Evolutionary conservation across 2,888 invertebrate species (phyloP).

Genomic region (Idaea dimidiata): DNA sequence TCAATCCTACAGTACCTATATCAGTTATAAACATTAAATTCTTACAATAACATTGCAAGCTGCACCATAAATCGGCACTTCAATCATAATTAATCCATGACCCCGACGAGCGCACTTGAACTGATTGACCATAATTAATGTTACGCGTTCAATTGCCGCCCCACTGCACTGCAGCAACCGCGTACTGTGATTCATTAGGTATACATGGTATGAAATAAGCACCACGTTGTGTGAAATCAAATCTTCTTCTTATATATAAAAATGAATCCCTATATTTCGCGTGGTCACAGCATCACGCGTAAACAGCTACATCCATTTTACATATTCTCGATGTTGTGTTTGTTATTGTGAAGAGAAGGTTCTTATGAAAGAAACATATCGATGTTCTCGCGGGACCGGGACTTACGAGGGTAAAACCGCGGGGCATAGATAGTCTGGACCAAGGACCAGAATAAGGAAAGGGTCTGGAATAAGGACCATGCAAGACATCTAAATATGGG

Average conservation of each 20-base stretch:
- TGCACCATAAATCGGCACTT: constrained; percentile 21
- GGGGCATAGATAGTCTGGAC: too few relatives aligned
- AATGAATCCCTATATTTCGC: too few relatives aligned
- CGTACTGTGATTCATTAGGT: constrained; percentile 42
- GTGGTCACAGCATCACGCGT: too few relatives aligned
- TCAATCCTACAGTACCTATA: neutral
- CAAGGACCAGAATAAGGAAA: too few relatives aligned
- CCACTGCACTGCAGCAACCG: constrained; percentile 31
- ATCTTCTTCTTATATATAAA: neutral
- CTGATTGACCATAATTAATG: constrained; percentile 69
- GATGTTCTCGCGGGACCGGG: too few relatives aligned
- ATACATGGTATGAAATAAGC: constrained; percentile 12
- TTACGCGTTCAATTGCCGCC: constrained; percentile 51
- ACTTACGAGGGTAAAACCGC: too few relatives aligned
- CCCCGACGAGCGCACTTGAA: constrained; percentile 65
- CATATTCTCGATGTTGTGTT: too few relatives aligned
- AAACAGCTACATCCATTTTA: too few relatives aligned
- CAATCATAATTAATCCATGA: constrained; percentile 44
- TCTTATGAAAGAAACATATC: too few relatives aligned
- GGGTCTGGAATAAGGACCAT: too few relatives aligned
- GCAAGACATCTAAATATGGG: too few relatives aligned
- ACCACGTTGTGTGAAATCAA: neutral
- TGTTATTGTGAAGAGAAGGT: too few relatives aligned
- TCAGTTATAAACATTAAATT: neutral
- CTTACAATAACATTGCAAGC: constrained; percentile 6